A percentile compares a stretch with the other conserved stretches of the same genome.
Conservation (phyloP, 2,797 vertebrate genomes). For the Adelosebastes latens region DNA sequence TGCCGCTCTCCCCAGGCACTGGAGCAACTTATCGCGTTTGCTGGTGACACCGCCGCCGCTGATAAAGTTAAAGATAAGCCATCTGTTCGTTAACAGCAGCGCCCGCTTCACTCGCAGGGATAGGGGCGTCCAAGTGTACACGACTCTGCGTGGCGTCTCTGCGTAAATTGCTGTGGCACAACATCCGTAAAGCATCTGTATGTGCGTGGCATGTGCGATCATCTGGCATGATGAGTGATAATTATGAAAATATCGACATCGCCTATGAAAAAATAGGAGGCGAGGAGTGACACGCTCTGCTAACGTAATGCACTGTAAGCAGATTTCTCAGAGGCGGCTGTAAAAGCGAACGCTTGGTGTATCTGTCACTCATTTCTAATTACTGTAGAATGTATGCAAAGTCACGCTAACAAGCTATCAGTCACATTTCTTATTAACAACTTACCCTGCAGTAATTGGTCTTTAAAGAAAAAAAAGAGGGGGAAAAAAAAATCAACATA, state of each 20-base stretch:
- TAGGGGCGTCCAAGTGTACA: conserved; percentile 11
- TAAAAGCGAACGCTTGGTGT: conserved; percentile 27
- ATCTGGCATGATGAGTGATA: conserved; percentile 20
- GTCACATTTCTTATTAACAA: conserved; percentile 52
- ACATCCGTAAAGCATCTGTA: conserved; percentile 10
- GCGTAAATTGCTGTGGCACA: conserved; percentile 16
- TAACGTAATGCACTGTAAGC: conserved; percentile 3
- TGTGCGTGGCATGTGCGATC: conserved; percentile 13
- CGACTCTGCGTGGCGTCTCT: background rate
- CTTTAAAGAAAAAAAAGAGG: background rate
- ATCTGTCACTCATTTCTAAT: conserved; percentile 60
- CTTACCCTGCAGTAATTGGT: conserved; percentile 10
- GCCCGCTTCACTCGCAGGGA: conserved; percentile 23
- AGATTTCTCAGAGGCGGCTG: conserved; percentile 11
- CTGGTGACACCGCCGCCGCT: conserved; percentile 46
- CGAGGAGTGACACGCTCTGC: conserved; percentile 3
- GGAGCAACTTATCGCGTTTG: conserved; percentile 61
- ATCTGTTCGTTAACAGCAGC: conserved; percentile 71
- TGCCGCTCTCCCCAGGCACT: conserved; percentile 60
- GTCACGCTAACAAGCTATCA: conserved; percentile 62
- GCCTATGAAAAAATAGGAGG: conserved; percentile 7
- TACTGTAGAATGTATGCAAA: conserved; percentile 51
- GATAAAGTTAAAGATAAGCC: conserved; percentile 77
- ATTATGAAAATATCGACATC: conserved; percentile 7
- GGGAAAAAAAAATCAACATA: background rate